Base-by-base conservation (phyloP, 1,140 invertebrate genomes). In the Cotesia vestalis region DNA sequence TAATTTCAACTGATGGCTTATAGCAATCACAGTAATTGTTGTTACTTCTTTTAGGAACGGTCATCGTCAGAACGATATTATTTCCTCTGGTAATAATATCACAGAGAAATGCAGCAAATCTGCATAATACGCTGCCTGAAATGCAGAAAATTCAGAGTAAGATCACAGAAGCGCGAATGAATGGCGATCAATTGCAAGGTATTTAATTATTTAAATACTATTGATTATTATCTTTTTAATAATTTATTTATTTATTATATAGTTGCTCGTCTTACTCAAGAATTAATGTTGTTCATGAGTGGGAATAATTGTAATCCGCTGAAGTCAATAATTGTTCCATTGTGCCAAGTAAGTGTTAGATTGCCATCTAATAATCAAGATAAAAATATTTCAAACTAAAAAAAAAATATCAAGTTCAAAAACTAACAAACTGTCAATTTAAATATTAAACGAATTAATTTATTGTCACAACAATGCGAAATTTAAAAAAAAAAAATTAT, bases 81-180 rank as follows among this genome's bases (percentile, higher is more conserved):
- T 96, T 98, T 78, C 96, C 97, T 0, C 73, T 98, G 27, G 91
- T 97, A 0, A 90, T 98, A 62, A 84, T 90, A 66, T 84, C 92
- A 4, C 95, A 96, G 85, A 90, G 89, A 76, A 94, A 95, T 86
- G 87, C 90, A 3, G 92, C 92, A 5, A 89, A 89, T 75, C 92
- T 98, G 91, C 90, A 91, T 75, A 96, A 96, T 78, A 87, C 94
- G 79, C 86, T 96, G 85, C 95, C 96, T 20, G 88, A 93, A 83
- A 89, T 98, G 78, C 91, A 94, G 81, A 81, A 88, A 35, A 77
- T 97, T 0, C 95, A 98, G 81, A 62, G 90, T 38, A 94, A 94
- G 86, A 91, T 98, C 89, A 91, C 92, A 6, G 91, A 96, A 78
- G 95, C 96, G 0, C 87, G 95, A 75, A 89, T 91, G 76, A 87